phyloP scores from a whole-genome alignment of 2,888 invertebrate species.

The Amiota mariae region DNA sequence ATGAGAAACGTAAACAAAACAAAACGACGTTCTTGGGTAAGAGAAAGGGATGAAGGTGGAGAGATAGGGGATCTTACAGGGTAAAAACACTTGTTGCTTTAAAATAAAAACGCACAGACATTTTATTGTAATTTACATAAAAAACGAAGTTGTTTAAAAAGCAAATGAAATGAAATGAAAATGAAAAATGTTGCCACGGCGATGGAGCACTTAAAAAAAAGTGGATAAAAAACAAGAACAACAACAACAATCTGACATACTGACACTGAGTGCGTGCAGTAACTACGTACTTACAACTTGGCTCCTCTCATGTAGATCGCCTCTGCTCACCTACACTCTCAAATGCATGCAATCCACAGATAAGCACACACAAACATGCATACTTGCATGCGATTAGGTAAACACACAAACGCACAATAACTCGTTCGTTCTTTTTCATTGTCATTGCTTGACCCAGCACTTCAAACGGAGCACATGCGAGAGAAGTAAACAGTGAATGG shows the following conservation, averaged over 20 bases:
- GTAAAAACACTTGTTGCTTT: constrained; percentile 2
- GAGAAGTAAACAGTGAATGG: too few relatives aligned
- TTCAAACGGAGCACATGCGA: constrained; percentile 1
- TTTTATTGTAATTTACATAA: constrained; percentile 5
- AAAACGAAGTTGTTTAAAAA: background rate
- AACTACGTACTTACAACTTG: too few relatives aligned
- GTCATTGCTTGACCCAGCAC: constrained; percentile 25
- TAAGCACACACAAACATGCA: background rate
- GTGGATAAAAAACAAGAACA: background rate
- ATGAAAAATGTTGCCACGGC: background rate
- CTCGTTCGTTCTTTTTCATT: background rate
- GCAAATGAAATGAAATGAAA: constrained; percentile 14
- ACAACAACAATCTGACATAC: constrained; percentile 30
- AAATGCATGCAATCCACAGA: background rate
- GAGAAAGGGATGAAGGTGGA: too few relatives aligned
- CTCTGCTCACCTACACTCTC: background rate
- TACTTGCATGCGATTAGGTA: background rate
- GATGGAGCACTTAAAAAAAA: background rate
- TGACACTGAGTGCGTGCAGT: constrained; percentile 21
- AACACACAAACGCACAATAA: too few relatives aligned
- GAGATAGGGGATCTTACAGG: background rate
- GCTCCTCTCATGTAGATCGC: too few relatives aligned
- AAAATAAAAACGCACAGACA: background rate
- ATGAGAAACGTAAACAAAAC: background rate
- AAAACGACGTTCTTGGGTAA: too few relatives aligned